Conservation (phyloP, 1,140 invertebrate species). For the Halotydeus destructor region DNA sequence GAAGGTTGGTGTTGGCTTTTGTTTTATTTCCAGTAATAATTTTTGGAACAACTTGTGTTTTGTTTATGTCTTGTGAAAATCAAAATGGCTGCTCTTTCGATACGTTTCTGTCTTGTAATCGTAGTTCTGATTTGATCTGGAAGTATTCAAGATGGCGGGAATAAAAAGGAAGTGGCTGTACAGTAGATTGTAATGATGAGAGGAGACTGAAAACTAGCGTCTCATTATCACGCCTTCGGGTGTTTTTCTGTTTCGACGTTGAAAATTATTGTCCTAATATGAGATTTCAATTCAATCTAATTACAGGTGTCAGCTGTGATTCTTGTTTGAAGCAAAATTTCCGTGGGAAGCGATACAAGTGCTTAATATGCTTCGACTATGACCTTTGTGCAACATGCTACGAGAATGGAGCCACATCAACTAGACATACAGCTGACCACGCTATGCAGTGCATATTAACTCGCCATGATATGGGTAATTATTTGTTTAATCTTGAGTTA, state of each 20-base stretch:
- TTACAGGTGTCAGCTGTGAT: conserved; percentile 79
- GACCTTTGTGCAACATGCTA: conserved; percentile 91
- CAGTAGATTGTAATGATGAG: too few relatives aligned
- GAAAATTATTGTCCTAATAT: not conserved
- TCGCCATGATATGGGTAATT: conserved; percentile 75
- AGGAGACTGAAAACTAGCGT: too few relatives aligned
- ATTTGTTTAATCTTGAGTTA: not conserved
- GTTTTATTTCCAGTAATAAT: not conserved
- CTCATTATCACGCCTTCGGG: too few relatives aligned
- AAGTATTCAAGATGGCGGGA: too few relatives aligned
- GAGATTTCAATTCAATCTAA: conserved; percentile 9
- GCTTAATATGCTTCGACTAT: conserved; percentile 95
- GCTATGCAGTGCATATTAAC: conserved; percentile 97
- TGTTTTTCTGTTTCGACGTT: too few relatives aligned
- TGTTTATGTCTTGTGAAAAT: too few relatives aligned
- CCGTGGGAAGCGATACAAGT: conserved; percentile 88
- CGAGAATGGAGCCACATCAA: conserved; percentile 79
- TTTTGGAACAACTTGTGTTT: too few relatives aligned
- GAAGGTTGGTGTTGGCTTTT: conserved; percentile 37
- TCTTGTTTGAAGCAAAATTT: conserved; percentile 96
- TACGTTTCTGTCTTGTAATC: too few relatives aligned
- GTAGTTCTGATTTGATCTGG: too few relatives aligned
- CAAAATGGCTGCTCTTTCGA: conserved; percentile 2
- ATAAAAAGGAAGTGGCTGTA: too few relatives aligned
- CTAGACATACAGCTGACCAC: conserved; percentile 79